Base-by-base conservation (phyloP, 2,888 invertebrate species). In the Strigamia crassipes region DNA sequence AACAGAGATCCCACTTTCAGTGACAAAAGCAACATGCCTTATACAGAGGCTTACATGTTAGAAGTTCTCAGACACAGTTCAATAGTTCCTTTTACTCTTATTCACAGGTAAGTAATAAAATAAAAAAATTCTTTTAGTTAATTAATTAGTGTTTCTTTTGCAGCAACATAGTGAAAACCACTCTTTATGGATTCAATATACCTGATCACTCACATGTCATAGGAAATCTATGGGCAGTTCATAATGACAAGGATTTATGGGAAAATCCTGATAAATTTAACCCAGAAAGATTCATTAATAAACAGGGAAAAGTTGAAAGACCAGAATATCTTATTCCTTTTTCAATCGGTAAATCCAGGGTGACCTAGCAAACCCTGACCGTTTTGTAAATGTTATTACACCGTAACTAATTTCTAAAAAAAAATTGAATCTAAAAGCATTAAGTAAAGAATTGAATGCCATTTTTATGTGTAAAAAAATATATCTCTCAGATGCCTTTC, bases 271-370 rank as follows among this genome's bases (percentile, higher is more conserved):
- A 61, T n/a, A 21, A 41, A 0, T 82, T 82, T 51, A 31, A 81
- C 34, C 82, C 82, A 9, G 82, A 82, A 21, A 51, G 80, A 38
- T 82, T 82, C 27, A 31, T 82, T n/a, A 81, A 80, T n/a, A 15
- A 23, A 0, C 21, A 81, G 10, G 82, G 82, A 51, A 10, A 82
- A 56, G 80, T 82, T 3, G 66, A 82, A 41, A 51, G 66, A 0
- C 21, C 61, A 4, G 56, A 82, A 56, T 12, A 81, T 12, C 9
- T 82, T 9, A 46, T 82, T 56, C 82, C 82, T 10, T 82, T 82
- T 61, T 79, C 79, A 38, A n/a, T 38, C 3, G 79, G 79, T 79
- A 77, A 8, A n/a, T n/a, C n/a, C n/a, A n/a, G n/a, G n/a, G n/a
- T n/a, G n/a, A n/a, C n/a, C n/a, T n/a, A n/a, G n/a, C n/a, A n/a